These are phyloP conservation scores for Xenus cinereus DNA, from an alignment of 2,113 vertebrate species.

Conservation along the genomic window DNA sequence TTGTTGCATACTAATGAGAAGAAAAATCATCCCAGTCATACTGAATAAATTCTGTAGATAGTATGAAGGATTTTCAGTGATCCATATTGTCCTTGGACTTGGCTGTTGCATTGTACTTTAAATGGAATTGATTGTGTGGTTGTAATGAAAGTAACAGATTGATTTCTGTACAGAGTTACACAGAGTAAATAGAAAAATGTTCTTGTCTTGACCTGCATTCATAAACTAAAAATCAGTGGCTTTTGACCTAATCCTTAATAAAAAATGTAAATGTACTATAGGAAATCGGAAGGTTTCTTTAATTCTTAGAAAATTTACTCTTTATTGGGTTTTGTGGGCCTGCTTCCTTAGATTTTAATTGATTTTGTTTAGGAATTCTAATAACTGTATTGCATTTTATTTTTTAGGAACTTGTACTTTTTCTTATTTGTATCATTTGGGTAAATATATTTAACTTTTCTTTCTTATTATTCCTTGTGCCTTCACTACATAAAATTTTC, in stretches of 20 bases:
- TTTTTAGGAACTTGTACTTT: background rate
- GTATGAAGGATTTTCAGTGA: constrained; percentile 60
- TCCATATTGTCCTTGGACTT: constrained; percentile 81
- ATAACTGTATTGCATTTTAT: background rate
- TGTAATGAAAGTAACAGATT: constrained; percentile 83
- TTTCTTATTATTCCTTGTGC: background rate
- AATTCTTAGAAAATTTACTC: constrained; percentile 42
- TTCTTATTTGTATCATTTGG: background rate
- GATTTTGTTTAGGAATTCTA: background rate
- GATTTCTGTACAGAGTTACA: constrained; percentile 79
- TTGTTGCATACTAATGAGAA: constrained; percentile 58
- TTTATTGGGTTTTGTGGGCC: background rate
- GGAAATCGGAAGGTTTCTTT: constrained; percentile 19
- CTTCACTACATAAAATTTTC: background rate
- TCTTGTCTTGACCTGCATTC: constrained; percentile 77
- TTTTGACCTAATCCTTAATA: constrained; percentile 68
- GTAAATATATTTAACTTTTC: background rate
- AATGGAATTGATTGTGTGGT: constrained; percentile 82
- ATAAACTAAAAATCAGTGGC: constrained; percentile 69
- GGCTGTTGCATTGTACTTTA: constrained; percentile 78
- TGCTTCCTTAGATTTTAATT: background rate
- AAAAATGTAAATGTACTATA: constrained; percentile 69
- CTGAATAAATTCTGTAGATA: constrained; percentile 43
- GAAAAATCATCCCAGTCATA: constrained; percentile 45
- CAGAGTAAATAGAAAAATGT: constrained; percentile 80